phyloP scores from a whole-genome alignment of 2,113 vertebrate species.

The Panurus biarmicus region DNA sequence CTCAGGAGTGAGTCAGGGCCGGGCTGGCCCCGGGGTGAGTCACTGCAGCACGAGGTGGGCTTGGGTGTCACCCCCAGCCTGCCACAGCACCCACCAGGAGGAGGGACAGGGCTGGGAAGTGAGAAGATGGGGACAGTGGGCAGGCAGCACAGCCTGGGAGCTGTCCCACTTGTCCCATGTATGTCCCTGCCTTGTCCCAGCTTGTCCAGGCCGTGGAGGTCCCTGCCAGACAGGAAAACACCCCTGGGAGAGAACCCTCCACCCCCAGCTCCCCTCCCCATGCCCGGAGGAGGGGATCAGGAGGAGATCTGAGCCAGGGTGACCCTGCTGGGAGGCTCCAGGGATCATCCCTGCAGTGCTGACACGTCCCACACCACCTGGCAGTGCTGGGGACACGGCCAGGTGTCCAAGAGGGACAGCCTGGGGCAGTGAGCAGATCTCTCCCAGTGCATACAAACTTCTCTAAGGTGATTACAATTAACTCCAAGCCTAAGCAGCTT shows the following conservation, averaged over 20 bases:
- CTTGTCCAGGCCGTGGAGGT: not conserved
- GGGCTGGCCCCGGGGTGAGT: not conserved
- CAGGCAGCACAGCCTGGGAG: not conserved
- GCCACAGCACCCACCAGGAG: not conserved
- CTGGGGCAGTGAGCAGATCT: rapidly evolving
- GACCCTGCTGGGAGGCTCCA: not conserved
- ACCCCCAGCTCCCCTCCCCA: not conserved
- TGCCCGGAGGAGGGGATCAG: rapidly evolving
- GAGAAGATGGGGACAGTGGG: not conserved
- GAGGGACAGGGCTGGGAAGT: not conserved
- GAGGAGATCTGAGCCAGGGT: not conserved
- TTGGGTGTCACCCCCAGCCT: not conserved
- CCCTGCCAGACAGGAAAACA: not conserved
- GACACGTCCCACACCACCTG: not conserved
- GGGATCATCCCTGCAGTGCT: not conserved
- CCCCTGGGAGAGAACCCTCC: not conserved
- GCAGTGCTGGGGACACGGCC: not conserved
- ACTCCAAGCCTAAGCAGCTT: constrained; percentile 36
- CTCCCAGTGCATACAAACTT: not conserved
- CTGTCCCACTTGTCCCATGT: not conserved
- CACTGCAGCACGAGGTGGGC: not conserved
- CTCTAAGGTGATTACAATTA: constrained; percentile 1
- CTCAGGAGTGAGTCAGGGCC: not conserved
- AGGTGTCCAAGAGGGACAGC: not conserved
- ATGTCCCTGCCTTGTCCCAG: not conserved